Evolutionary conservation across 2,888 invertebrate genomes (phyloP).

Genomic region (Deroplatys truncata): DNA sequence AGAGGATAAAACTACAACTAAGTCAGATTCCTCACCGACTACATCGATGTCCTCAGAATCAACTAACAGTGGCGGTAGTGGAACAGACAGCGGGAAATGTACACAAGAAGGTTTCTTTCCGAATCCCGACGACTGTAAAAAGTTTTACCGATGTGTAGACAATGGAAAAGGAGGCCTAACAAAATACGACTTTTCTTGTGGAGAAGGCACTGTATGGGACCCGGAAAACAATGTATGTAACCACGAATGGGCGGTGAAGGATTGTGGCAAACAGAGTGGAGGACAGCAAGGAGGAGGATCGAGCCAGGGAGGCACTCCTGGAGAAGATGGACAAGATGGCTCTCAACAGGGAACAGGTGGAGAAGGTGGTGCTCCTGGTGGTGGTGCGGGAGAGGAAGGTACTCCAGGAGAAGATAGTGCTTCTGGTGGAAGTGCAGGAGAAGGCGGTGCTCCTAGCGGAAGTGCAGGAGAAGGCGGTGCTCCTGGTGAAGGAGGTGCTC

Average conservation of each 20-base stretch:
- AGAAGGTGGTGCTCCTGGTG: not conserved
- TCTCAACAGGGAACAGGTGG: conserved; percentile 14
- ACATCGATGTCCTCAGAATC: not conserved
- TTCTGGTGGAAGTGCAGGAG: conserved; percentile 7
- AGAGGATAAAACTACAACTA: not conserved
- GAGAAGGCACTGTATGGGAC: conserved; percentile 76
- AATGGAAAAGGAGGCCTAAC: conserved; percentile 56
- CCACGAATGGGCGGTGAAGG: conserved; percentile 57
- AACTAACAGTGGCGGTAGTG: not conserved
- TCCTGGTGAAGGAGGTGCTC: conserved; percentile 15
- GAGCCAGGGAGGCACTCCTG: conserved; percentile 21
- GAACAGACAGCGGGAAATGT: conserved; percentile 41
- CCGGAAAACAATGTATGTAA: conserved; percentile 64
- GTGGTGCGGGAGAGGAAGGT: conserved; percentile 23
- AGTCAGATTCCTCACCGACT: not conserved
- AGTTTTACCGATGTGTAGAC: conserved; percentile 64
- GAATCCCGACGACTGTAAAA: conserved; percentile 56
- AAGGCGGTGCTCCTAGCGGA: not conserved
- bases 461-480: not conserved
- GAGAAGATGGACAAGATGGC: not conserved
- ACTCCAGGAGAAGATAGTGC: conserved; percentile 13
- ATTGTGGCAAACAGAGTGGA: conserved; percentile 26
- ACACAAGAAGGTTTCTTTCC: conserved; percentile 59
- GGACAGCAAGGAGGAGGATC: conserved; percentile 32
- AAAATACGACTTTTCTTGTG: conserved; percentile 68